Percentiles rank a stretch among this genome's conserved stretches.
Conservation (phyloP, 2,888 invertebrate genomes). For the Onthophagus sagittarius region DNA sequence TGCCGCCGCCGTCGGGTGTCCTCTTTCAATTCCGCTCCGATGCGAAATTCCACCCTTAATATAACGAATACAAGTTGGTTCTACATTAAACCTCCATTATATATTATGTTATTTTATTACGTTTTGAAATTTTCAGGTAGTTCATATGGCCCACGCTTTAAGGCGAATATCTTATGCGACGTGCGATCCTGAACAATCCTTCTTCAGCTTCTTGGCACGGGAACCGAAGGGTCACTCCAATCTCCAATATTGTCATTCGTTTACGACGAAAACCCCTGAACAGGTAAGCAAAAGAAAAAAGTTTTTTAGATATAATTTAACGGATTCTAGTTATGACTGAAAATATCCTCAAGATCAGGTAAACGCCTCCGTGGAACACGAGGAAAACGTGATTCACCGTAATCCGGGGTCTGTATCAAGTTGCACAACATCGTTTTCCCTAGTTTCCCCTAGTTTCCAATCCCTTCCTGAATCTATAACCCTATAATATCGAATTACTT, state of each 20-base stretch:
- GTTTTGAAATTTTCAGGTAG: slow-evolving; percentile 55
- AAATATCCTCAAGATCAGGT: neutral
- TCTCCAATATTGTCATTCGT: slow-evolving; percentile 78
- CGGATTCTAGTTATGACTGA: neutral
- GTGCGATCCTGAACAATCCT: slow-evolving; percentile 73
- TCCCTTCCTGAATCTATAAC: neutral
- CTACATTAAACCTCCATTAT: neutral
- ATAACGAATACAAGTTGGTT: neutral
- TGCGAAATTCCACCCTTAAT: neutral
- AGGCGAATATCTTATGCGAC: slow-evolving; percentile 82
- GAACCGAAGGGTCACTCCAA: slow-evolving; percentile 66
- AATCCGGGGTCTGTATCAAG: neutral
- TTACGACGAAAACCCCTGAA: slow-evolving; percentile 69
- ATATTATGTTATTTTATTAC: neutral
- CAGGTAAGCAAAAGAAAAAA: slow-evolving; percentile 56
- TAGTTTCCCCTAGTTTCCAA: neutral
- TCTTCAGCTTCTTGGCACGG: slow-evolving; percentile 76
- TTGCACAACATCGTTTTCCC: neutral
- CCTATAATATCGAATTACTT: neutral
- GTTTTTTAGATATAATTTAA: neutral
- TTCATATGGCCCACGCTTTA: slow-evolving; percentile 80
- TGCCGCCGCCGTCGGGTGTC: neutral
- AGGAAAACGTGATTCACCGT: neutral
- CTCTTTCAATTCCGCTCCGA: neutral
- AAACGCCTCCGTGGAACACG: neutral